A percentile compares a stretch with the other conserved stretches of the same genome.
These are phyloP conservation scores for Rhamnusium bicolor DNA, from an alignment of 2,888 invertebrate species.

Conservation along the genomic window DNA sequence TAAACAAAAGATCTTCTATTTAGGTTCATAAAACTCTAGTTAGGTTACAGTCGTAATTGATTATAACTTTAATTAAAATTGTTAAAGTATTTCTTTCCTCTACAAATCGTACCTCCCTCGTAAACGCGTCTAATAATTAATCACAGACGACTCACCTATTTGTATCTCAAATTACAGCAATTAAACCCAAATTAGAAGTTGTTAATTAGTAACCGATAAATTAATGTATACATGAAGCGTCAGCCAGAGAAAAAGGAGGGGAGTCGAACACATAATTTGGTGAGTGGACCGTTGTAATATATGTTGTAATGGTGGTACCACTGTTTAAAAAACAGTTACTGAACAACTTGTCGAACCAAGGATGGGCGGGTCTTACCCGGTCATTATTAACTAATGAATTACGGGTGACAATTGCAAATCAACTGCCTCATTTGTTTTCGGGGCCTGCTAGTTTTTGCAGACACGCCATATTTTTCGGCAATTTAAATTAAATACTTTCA, in stretches of 20 bases:
- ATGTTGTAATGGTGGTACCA: constrained; percentile 45
- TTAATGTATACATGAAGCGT: constrained; percentile 18
- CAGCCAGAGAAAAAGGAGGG: constrained; percentile 2
- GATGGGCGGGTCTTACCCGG: constrained; percentile 45
- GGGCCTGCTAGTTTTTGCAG: constrained; percentile 58
- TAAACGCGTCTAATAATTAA: neutral
- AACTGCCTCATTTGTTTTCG: constrained; percentile 36
- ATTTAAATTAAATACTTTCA: constrained; percentile 37
- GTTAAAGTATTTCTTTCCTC: neutral
- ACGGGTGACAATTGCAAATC: constrained; percentile 65
- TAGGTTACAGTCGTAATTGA: too few species aligned
- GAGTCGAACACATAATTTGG: constrained; percentile 31
- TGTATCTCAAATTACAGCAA: constrained; percentile 20
- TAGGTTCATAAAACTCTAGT: too few species aligned
- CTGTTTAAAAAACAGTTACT: constrained; percentile 45
- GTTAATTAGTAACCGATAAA: constrained; percentile 27
- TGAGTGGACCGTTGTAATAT: constrained; percentile 32
- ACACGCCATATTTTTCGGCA: constrained; percentile 63
- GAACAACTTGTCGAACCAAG: constrained; percentile 40
- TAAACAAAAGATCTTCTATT: too few species aligned
- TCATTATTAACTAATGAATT: constrained; percentile 64
- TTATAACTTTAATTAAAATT: neutral
- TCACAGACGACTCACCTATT: constrained; percentile 2
- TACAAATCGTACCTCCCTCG: constrained; percentile 7
- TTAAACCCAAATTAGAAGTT: constrained; percentile 23